Percentiles rank a stretch among this genome's conserved stretches.
phyloP scores from a whole-genome alignment of 2,888 invertebrate species.

The Meteorus cinctellus region DNA sequence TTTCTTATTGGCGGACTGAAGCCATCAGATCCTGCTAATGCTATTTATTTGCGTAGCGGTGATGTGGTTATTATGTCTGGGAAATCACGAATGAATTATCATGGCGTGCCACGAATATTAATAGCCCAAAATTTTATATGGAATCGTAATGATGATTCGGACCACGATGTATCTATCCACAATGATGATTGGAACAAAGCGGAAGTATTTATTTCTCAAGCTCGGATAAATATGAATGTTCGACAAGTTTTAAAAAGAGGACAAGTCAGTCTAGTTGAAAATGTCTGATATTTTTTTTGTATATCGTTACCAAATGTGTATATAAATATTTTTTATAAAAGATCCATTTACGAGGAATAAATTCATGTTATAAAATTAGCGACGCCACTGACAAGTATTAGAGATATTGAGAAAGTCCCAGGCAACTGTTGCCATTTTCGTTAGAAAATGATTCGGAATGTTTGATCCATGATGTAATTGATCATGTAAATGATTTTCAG shows the following conservation, averaged over 20 bases:
- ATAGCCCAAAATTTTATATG: conserved; percentile 75
- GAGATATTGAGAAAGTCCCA: conserved; percentile 57
- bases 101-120: conserved; percentile 93
- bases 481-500: conserved; percentile 10
- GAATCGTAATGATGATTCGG: conserved; percentile 66
- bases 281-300: conserved; percentile 18
- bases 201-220: conserved; percentile 68
- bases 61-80: conserved; percentile 94
- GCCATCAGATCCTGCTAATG: conserved; percentile 80
- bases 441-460: conserved; percentile 50
- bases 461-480: conserved; percentile 22
- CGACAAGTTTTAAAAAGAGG: conserved; percentile 87
- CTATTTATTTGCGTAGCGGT: conserved; percentile 88
- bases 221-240: conserved; percentile 95
- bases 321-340: conserved; percentile 1
- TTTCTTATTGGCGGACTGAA: conserved; percentile 92
- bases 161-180: conserved; percentile 29
- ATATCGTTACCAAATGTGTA: conserved; percentile 37
- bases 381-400: conserved; percentile 41
- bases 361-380: not conserved
- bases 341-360: not conserved
- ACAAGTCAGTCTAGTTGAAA: conserved; percentile 72
- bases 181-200: conserved; percentile 63
- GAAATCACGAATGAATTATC: conserved; percentile 88
- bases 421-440: conserved; percentile 55